A percentile compares a stretch with the other conserved stretches of the same genome.
Conservation (phyloP, 2,888 invertebrate genomes). For the Melinopterus prodromus region DNA sequence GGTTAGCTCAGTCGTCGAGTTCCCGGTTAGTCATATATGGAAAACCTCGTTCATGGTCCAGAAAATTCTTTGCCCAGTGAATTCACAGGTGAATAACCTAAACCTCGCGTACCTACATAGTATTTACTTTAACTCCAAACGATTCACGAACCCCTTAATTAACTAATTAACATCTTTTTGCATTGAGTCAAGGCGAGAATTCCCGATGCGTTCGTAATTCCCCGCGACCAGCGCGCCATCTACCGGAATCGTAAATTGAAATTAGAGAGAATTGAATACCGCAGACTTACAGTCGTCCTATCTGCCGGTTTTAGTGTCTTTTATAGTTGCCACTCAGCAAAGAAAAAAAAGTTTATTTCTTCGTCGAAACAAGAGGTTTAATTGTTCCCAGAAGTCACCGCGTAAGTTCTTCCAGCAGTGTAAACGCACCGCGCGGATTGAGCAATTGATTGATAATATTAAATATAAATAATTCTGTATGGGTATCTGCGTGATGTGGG, state of each 20-base stretch:
- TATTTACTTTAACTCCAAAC: not conserved
- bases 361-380: not conserved
- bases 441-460: not conserved
- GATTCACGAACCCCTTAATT: not conserved
- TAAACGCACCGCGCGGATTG: not conserved
- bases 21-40: slow-evolving; percentile 4
- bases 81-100: not conserved
- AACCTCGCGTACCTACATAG: not conserved
- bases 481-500: too few relatives aligned
- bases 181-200: not conserved
- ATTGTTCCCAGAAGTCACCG: not conserved
- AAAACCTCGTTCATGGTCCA: not conserved
- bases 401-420: not conserved
- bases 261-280: not conserved
- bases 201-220: not conserved
- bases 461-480: not conserved
- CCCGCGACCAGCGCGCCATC: not conserved
- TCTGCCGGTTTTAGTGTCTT: not conserved
- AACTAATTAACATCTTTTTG: not conserved
- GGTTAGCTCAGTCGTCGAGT: not conserved
- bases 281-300: not conserved
- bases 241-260: not conserved
- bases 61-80: slow-evolving; percentile 4
- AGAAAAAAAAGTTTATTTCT: not conserved
- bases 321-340: too few relatives aligned